Evolutionary conservation across 2,888 invertebrate genomes (phyloP).

Genomic region (Acrocyrtus sp.): DNA sequence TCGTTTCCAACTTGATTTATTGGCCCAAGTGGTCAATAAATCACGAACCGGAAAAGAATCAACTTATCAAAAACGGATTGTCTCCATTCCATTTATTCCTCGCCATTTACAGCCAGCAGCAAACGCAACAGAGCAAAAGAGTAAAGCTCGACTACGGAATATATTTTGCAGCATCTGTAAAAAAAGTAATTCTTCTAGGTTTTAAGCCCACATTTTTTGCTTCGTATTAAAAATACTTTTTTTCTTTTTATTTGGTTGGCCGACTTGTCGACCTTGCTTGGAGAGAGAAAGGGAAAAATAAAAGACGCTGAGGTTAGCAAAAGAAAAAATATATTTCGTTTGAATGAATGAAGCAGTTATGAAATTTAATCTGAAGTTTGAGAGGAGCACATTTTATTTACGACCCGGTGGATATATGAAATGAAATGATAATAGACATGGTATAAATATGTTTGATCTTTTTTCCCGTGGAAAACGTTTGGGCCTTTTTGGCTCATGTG

Average conservation of each 20-base stretch:
- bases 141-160: background rate
- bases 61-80: slow-evolving; percentile 61
- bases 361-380: slow-evolving; percentile 19
- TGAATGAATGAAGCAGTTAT: slow-evolving; percentile 10
- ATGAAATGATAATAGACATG: background rate
- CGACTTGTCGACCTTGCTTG: slow-evolving; percentile 36
- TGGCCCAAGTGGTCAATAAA: slow-evolving; percentile 62
- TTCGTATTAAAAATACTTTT: no score
- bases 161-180: background rate
- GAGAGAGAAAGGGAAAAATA: no score
- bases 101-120: no score
- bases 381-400: slow-evolving; percentile 5
- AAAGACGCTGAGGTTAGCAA: background rate
- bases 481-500: no score
- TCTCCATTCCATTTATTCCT: slow-evolving; percentile 55
- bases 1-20: slow-evolving; percentile 56
- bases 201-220: no score
- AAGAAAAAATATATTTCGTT: slow-evolving; percentile 3
- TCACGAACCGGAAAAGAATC: slow-evolving; percentile 61
- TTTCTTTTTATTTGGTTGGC: no score
- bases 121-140: no score
- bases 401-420: background rate
- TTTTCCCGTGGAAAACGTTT: no score
- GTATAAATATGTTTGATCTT: background rate
- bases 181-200: no score